Evolutionary conservation across 2,888 invertebrate genomes (phyloP), one percentile per base, ranked within the genome.

Genomic region (Drosophila neonasuta): DNA sequence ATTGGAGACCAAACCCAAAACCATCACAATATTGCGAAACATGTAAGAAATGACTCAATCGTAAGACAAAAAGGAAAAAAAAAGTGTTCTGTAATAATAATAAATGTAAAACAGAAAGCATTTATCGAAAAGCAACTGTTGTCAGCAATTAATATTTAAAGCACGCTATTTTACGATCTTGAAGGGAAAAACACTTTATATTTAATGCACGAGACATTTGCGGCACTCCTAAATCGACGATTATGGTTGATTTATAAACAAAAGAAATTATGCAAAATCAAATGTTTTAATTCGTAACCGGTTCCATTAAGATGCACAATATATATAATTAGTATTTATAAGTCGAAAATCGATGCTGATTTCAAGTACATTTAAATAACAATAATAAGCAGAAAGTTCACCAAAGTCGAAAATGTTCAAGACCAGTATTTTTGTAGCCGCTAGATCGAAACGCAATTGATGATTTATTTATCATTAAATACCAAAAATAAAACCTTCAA

Each of bases 61-160:
- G 13, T 10, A 10, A 6, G 20, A 8, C 32, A 50, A 34, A n/a
- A 10, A 45, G 30, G 9, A 41, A 30, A 44, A 24, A 36, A 4
- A 36, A 4, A 11, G 11, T 36, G 36, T 36, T 36, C 11, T 11
- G 10, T 46, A 46, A 46, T 29, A 46, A 24, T 15, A 8, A 34
- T 4, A 15, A 11, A 36, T 36, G 36, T 55, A 45, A 56, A 56
- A 46, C 56, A 56, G 36, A 45, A 55, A 45, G 4, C 54, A 17
- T 11, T 24, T 41, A 7, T 3, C 7, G 4, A 13, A 54, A 55
- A 55, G 55, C 56, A 56, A 36, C 56, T 56, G 56, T 36, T 46
- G 34, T 36, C 11, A 56, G 10, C 34, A 56, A 46, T 56, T 56
- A 41, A 41, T 11, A 15, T 42, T 41, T 41, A 13, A n/a, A 29